Evolutionary conservation across 2,888 invertebrate species (phyloP).

Genomic region (Taphrorychus bicolor): DNA sequence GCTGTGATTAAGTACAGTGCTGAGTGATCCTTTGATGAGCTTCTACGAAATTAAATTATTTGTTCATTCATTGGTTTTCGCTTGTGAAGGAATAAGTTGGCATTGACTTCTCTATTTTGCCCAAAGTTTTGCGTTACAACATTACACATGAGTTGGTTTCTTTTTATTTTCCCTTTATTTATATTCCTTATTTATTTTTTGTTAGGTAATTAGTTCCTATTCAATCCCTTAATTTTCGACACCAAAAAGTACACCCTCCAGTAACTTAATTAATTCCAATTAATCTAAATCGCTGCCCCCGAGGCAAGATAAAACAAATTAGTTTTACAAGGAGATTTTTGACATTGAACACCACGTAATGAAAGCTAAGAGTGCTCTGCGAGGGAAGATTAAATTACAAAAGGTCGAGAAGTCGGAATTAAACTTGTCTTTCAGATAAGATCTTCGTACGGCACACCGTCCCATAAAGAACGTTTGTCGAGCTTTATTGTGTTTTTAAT

Average conservation of each 20-base stretch:
- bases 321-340: not conserved
- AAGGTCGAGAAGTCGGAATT: not conserved
- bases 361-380: not conserved
- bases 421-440: not conserved
- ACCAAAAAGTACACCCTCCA: not conserved
- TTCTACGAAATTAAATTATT: not conserved
- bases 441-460: not conserved
- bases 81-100: not conserved
- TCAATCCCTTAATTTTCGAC: not conserved
- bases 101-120: too few species aligned
- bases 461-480: not conserved
- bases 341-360: not conserved
- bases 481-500: not conserved
- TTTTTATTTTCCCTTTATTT: too few species aligned
- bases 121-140: too few species aligned
- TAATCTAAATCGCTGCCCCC: not conserved
- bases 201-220: too few species aligned
- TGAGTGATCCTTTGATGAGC: not conserved
- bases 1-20: not conserved
- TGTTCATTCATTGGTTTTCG: not conserved
- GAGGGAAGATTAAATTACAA: not conserved
- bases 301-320: not conserved
- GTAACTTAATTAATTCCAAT: not conserved
- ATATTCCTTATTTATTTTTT: too few species aligned
- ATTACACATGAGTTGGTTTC: too few species aligned